These are phyloP conservation scores for Centruroides vittatus DNA, from an alignment of 1,140 invertebrate species.

Conservation along the genomic window DNA sequence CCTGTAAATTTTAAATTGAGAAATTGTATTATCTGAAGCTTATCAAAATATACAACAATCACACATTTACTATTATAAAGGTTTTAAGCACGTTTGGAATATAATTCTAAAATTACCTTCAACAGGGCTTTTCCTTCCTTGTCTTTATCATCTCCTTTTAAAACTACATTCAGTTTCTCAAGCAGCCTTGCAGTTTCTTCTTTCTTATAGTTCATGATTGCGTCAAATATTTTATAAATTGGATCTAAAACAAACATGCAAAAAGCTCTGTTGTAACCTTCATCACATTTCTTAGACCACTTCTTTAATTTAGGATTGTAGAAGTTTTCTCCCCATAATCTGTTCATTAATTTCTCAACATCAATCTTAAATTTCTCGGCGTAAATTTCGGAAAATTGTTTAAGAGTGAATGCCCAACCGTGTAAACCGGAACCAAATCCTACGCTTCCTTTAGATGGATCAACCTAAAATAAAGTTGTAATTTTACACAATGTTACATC, in stretches of 20 bases:
- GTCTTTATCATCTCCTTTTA: slow-evolving; percentile 90
- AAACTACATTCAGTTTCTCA: slow-evolving; percentile 76
- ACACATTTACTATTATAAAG: no score
- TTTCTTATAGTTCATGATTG: slow-evolving; percentile 97
- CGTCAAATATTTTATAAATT: slow-evolving; percentile 96
- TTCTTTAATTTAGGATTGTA: slow-evolving; percentile 96
- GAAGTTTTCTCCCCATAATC: slow-evolving; percentile 90
- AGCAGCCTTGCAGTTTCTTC: slow-evolving; percentile 77
- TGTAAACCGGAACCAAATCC: slow-evolving; percentile 98
- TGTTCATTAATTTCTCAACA: slow-evolving; percentile 91
- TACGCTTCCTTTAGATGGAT: slow-evolving; percentile 65
- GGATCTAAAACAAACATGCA: slow-evolving; percentile 97
- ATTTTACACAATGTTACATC: no score
- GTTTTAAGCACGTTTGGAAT: no score
- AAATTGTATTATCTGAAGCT: no score
- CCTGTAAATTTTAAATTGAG: slow-evolving; percentile 20
- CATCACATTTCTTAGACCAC: slow-evolving; percentile 78
- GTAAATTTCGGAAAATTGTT: slow-evolving; percentile 99
- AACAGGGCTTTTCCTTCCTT: slow-evolving; percentile 83
- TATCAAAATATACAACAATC: no score
- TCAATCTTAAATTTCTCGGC: slow-evolving; percentile 97
- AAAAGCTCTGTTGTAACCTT: slow-evolving; percentile 89
- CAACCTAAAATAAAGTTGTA: slow-evolving; percentile 7
- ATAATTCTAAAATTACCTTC: slow-evolving; percentile 34
- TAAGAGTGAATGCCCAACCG: slow-evolving; percentile 98